A percentile compares a stretch with the other conserved stretches of the same genome.
phyloP scores from a whole-genome alignment of 64 coral and sea anemone species.

The Montipora sp. region DNA sequence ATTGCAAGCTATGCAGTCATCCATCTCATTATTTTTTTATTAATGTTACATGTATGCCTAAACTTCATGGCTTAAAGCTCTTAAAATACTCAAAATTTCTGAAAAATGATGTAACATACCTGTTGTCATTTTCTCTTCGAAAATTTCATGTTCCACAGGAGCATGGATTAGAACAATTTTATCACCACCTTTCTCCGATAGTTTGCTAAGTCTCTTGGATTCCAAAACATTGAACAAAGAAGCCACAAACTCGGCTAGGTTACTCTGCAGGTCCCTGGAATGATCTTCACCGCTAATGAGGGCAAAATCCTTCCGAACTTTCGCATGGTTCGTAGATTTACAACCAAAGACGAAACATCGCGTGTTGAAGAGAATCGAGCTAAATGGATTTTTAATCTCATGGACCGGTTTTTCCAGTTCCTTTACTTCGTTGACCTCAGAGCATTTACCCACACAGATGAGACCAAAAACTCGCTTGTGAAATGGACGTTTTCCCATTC shows the following conservation, averaged over 20 bases:
- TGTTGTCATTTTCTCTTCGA: constrained; percentile 81
- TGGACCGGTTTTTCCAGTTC: constrained; percentile 79
- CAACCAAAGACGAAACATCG: constrained; percentile 91
- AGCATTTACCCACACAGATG: constrained; percentile 87
- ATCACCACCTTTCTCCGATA: constrained; percentile 87
- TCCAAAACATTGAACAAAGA: constrained; percentile 95
- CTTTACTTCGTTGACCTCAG: constrained; percentile 70
- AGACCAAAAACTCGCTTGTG: constrained; percentile 92
- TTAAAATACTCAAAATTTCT: too few species aligned
- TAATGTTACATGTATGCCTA: too few species aligned
- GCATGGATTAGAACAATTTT: constrained; percentile 77
- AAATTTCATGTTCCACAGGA: constrained; percentile 78
- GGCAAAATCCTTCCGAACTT: constrained; percentile 81
- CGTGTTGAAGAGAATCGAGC: constrained; percentile 81
- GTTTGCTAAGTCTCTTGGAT: constrained; percentile 86
- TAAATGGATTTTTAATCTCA: constrained; percentile 80
- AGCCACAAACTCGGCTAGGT: constrained; percentile 91
- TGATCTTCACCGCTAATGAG: constrained; percentile 77
- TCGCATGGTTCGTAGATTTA: constrained; percentile 47
- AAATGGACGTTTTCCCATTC: constrained; percentile 97
- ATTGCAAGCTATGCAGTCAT: constrained; percentile 8
- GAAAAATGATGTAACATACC: constrained; percentile 36
- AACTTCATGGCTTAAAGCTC: too few species aligned
- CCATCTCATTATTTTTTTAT: too few species aligned
- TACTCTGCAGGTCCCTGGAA: constrained; percentile 67